A percentile compares a stretch with the other conserved stretches of the same genome.
phyloP scores from a whole-genome alignment of 2,113 vertebrate genomes.

The Leptobrachium leishanense region DNA sequence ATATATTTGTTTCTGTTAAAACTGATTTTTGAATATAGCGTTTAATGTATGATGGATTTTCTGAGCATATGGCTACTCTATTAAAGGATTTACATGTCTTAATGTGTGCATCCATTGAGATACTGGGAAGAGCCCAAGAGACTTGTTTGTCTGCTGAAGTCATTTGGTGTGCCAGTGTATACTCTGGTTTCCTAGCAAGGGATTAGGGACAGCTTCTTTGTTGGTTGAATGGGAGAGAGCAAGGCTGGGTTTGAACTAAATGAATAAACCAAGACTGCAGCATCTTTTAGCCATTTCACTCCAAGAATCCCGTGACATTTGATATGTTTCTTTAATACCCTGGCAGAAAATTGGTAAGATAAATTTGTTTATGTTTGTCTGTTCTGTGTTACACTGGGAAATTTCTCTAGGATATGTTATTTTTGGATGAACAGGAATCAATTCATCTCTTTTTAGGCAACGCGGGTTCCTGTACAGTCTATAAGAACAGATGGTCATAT shows the following conservation, averaged over 20 bases:
- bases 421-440: conserved; percentile 57
- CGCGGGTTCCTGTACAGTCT: conserved; percentile 61
- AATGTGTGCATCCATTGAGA: conserved; percentile 49
- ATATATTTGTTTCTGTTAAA: too few relatives aligned
- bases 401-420: conserved; percentile 25
- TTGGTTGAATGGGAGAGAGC: conserved; percentile 64
- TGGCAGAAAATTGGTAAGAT: conserved; percentile 72
- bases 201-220: conserved; percentile 76
- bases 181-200: conserved; percentile 62
- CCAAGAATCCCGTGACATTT: conserved; percentile 60
- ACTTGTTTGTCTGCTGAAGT: conserved; percentile 62
- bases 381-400: conserved; percentile 52
- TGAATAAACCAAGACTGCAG: conserved; percentile 59
- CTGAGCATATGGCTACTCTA: conserved; percentile 27
- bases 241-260: conserved; percentile 63
- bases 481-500: conserved; percentile 37
- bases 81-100: conserved; percentile 41
- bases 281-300: conserved; percentile 62
- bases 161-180: conserved; percentile 57
- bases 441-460: conserved; percentile 53
- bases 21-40: too few relatives aligned
- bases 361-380: conserved; percentile 52
- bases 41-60: neutral
- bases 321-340: conserved; percentile 57
- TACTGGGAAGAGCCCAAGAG: conserved; percentile 53